Evolutionary conservation across 2,888 invertebrate species (phyloP).

Genomic region (Leucoptera coffeella): DNA sequence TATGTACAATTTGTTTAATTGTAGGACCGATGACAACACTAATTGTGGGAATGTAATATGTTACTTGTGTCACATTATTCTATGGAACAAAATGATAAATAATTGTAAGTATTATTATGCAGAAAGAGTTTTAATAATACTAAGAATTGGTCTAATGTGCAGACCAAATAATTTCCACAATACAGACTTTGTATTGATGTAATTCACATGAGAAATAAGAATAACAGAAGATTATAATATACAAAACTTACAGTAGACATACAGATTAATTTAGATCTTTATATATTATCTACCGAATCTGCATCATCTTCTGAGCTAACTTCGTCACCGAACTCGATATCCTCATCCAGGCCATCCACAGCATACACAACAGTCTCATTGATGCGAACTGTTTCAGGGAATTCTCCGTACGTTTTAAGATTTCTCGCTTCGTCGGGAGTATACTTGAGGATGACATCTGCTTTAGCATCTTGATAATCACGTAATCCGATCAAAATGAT

Average conservation of each 20-base stretch:
- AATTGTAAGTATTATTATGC: no score
- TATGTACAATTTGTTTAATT: no score
- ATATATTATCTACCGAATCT: constrained; percentile 64
- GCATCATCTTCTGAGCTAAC: constrained; percentile 87
- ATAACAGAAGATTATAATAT: constrained; percentile 20
- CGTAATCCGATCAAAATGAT: constrained; percentile 96
- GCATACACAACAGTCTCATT: constrained; percentile 94
- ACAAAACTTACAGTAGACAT: constrained; percentile 43
- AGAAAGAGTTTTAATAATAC: no score
- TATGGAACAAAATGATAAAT: no score
- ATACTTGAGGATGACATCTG: constrained; percentile 98
- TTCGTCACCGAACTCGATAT: constrained; percentile 95
- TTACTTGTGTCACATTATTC: no score
- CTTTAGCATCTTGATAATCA: constrained; percentile 96
- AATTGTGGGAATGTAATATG: no score
- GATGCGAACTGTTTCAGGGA: constrained; percentile 97
- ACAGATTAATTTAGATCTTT: constrained; percentile 13
- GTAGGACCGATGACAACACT: no score
- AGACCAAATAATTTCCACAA: no score
- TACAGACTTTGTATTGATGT: no score
- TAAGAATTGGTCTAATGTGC: no score
- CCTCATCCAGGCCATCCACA: constrained; percentile 92
- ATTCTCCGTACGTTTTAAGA: constrained; percentile 97
- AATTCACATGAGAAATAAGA: no score
- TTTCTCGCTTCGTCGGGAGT: constrained; percentile 98